Evolutionary conservation across 1,140 invertebrate species (phyloP), one percentile per base, ranked within the genome.

Genomic region (Oncopeltus fasciatus): DNA sequence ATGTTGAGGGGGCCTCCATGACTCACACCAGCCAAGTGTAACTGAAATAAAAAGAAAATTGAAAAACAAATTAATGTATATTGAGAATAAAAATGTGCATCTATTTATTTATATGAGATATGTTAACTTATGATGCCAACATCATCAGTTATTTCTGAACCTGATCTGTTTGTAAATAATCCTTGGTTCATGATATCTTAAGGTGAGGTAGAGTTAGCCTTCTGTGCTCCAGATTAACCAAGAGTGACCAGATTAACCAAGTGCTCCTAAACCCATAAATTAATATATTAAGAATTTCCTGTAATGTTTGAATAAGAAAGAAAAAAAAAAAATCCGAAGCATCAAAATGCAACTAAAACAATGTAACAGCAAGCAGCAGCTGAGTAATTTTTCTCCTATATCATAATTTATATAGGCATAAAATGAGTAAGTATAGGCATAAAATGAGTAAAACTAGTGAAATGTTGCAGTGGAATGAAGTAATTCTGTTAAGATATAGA

Each of bases 1-100:
- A 73, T 88, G 84, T 71, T 87, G 84, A 14, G 83, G 76, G 24
- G 80, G 71, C 66, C 78, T 77, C 84, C 84, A 86, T 62, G 78
- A 71, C 27, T 77, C 77, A 71, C 82, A 83, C 80, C 80, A 83
- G 20, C 66, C 69, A 2, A 69, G 49, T 12, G 43, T 59, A 26
- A 63, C 68, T 69, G 57, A 20, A 62, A 57, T n/a, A 18, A 31
- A 29, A 57, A 38, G 5, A 28, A 24, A 56, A 21, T 2, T 24
- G n/a, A 27, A 2, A 14, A 24, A 27, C 8, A 56, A n/a, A n/a
- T n/a, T n/a, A n/a, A n/a, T n/a, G n/a, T n/a, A n/a, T n/a, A n/a
- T n/a, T n/a, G n/a, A n/a, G n/a, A n/a, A n/a, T n/a, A n/a, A n/a
- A n/a, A n/a, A n/a, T n/a, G n/a, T n/a, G n/a, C n/a, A n/a, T n/a